phyloP scores from a whole-genome alignment of 2,888 invertebrate species.

The Linnaemya vulpina region DNA sequence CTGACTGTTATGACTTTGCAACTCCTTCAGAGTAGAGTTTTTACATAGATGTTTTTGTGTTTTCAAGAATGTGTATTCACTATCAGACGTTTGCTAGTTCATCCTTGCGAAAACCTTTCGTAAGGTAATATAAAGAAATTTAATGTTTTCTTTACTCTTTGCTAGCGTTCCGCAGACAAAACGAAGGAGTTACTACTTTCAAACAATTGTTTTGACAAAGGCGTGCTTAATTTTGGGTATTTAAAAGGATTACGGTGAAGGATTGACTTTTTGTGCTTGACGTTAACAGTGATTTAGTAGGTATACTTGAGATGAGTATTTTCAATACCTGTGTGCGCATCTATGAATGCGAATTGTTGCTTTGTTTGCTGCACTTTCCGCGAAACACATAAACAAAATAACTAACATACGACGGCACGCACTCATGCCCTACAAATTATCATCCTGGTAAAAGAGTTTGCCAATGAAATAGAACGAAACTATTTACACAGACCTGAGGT shows the following conservation, averaged over 20 bases:
- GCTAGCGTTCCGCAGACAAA: slow-evolving; percentile 73
- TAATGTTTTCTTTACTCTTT: slow-evolving; percentile 73
- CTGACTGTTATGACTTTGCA: slow-evolving; percentile 80
- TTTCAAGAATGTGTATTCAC: slow-evolving; percentile 24
- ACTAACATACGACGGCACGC: not conserved
- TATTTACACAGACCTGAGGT: slow-evolving; percentile 28
- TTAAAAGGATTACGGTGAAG: slow-evolving; percentile 83
- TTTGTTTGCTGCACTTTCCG: slow-evolving; percentile 40
- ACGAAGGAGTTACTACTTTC: slow-evolving; percentile 74
- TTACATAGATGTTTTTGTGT: slow-evolving; percentile 67
- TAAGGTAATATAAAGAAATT: slow-evolving; percentile 55
- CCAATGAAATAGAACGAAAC: slow-evolving; percentile 32
- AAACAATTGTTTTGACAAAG: slow-evolving; percentile 79
- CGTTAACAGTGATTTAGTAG: slow-evolving; percentile 59
- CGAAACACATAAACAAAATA: slow-evolving; percentile 16
- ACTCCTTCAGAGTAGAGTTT: slow-evolving; percentile 76
- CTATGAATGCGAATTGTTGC: slow-evolving; percentile 30
- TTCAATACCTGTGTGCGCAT: not conserved
- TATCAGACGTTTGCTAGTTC: slow-evolving; percentile 49
- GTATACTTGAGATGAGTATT: not conserved
- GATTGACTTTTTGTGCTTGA: slow-evolving; percentile 81
- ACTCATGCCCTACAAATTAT: slow-evolving; percentile 1
- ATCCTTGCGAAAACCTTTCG: slow-evolving; percentile 53
- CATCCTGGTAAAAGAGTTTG: slow-evolving; percentile 29
- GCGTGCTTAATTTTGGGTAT: slow-evolving; percentile 82